Evolutionary conservation across 2,888 invertebrate genomes (phyloP).

Genomic region (Mellilla xanthometata): DNA sequence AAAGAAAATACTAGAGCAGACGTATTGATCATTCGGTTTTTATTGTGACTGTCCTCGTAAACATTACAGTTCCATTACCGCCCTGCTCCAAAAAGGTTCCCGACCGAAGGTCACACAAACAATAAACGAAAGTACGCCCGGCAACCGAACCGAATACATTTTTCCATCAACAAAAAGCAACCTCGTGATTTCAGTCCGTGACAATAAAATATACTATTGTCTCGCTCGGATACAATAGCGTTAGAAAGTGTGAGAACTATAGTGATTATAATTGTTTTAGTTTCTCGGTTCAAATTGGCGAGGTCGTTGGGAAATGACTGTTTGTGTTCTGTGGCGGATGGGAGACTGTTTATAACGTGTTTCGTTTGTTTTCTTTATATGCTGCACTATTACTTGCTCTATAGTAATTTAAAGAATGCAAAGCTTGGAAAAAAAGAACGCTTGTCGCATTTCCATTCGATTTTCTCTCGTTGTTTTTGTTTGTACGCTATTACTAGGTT

Average conservation of each 20-base stretch:
- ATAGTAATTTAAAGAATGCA: too few species aligned
- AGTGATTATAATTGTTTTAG: slow-evolving; percentile 65
- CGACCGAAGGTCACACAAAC: slow-evolving; percentile 34
- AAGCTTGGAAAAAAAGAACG: too few species aligned
- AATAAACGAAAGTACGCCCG: slow-evolving; percentile 33
- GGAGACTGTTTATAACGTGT: slow-evolving; percentile 21
- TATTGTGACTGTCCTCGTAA: slow-evolving; percentile 29
- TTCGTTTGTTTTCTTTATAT: slow-evolving; percentile 18
- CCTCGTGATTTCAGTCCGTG: slow-evolving; percentile 52
- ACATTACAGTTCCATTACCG: slow-evolving; percentile 31
- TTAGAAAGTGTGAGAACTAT: slow-evolving; percentile 75
- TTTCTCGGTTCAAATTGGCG: slow-evolving; percentile 27
- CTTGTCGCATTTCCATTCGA: too few species aligned
- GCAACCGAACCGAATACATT: slow-evolving; percentile 23
- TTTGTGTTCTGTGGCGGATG: slow-evolving; percentile 20
- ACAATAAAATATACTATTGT: slow-evolving; percentile 66
- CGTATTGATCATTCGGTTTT: too few species aligned
- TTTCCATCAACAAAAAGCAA: slow-evolving; percentile 38
- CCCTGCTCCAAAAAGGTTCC: slow-evolving; percentile 22
- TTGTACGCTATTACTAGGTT: too few species aligned
- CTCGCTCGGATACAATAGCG: slow-evolving; percentile 65
- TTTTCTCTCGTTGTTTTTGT: too few species aligned
- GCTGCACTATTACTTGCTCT: not conserved
- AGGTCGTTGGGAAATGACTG: slow-evolving; percentile 26
- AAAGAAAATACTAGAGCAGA: too few species aligned